Percentiles rank a stretch among this genome's conserved stretches.
Evolutionary conservation across 2,888 invertebrate genomes (phyloP).

Genomic region (Dorcus hopei): DNA sequence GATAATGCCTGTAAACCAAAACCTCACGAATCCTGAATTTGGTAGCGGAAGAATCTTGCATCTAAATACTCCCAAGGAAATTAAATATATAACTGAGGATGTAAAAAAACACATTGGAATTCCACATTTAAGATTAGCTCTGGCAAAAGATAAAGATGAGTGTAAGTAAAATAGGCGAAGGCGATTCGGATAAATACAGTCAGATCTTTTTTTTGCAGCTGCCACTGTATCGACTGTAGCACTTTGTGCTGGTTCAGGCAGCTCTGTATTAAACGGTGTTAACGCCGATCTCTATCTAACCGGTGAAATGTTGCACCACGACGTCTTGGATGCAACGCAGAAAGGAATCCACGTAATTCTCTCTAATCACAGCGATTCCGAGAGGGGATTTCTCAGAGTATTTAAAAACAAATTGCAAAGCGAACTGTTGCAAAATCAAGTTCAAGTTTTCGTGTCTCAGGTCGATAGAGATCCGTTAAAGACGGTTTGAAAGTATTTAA

Average conservation of each 20-base stretch:
- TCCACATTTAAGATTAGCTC: constrained; percentile 69
- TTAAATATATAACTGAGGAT: constrained; percentile 60
- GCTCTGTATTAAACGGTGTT: constrained; percentile 68
- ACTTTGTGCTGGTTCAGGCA: constrained; percentile 88
- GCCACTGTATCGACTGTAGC: constrained; percentile 64
- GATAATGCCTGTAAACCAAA: constrained; percentile 41
- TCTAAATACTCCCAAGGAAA: constrained; percentile 51
- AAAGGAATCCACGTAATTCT: constrained; percentile 76
- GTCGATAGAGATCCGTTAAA: constrained; percentile 75
- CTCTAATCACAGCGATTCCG: constrained; percentile 92
- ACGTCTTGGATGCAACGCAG: constrained; percentile 82
- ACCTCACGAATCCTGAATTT: constrained; percentile 46
- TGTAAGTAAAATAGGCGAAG: constrained; percentile 36
- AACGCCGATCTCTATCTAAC: constrained; percentile 81
- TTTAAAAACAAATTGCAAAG: constrained; percentile 51
- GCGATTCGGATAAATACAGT: background rate
- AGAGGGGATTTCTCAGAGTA: constrained; percentile 75
- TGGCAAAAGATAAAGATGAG: constrained; percentile 50
- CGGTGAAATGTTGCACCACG: constrained; percentile 95
- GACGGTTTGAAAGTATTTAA: constrained; percentile 55
- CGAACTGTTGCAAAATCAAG: constrained; percentile 44
- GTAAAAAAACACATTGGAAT: constrained; percentile 71
- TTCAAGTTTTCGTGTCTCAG: constrained; percentile 66
- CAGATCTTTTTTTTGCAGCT: constrained; percentile 36
- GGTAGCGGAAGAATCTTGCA: constrained; percentile 58